Conservation (phyloP, 2,797 vertebrate species). For the Hydrocynus forskahlii region DNA sequence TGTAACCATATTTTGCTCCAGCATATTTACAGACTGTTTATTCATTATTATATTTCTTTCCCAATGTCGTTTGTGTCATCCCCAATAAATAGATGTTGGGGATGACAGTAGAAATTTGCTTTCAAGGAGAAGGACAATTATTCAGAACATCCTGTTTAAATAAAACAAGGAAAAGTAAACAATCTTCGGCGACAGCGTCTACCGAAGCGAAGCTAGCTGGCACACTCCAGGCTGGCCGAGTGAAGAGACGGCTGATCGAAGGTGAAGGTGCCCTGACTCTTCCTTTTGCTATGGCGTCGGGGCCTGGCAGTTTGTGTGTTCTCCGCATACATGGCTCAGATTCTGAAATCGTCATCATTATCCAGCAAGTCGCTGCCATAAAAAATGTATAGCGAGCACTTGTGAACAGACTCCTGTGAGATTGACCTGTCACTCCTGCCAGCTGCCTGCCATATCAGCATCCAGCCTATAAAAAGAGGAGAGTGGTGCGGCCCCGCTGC, state of each 20-base stretch:
- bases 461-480: conserved; percentile 29
- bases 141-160: neutral
- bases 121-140: neutral
- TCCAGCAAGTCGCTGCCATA: conserved; percentile 40
- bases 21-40: too few species aligned
- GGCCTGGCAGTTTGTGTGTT: conserved; percentile 13
- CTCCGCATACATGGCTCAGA: conserved; percentile 11
- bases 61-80: too few species aligned
- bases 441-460: conserved; percentile 55
- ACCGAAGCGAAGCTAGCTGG: neutral
- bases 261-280: conserved; percentile 29
- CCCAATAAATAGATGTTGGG: too few species aligned
- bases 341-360: conserved; percentile 41
- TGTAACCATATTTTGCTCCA: too few species aligned
- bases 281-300: conserved; percentile 33
- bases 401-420: conserved; percentile 53
- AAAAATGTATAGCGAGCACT: conserved; percentile 51
- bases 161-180: neutral
- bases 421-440: conserved; percentile 56
- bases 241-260: conserved; percentile 35
- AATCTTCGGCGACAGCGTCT: neutral
- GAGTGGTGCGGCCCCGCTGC: conserved; percentile 4
- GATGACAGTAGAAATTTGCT: neutral
- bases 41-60: too few species aligned
- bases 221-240: conserved; percentile 15